Conservation (phyloP, 2,888 invertebrate genomes). For the Morinoia aosen region DNA sequence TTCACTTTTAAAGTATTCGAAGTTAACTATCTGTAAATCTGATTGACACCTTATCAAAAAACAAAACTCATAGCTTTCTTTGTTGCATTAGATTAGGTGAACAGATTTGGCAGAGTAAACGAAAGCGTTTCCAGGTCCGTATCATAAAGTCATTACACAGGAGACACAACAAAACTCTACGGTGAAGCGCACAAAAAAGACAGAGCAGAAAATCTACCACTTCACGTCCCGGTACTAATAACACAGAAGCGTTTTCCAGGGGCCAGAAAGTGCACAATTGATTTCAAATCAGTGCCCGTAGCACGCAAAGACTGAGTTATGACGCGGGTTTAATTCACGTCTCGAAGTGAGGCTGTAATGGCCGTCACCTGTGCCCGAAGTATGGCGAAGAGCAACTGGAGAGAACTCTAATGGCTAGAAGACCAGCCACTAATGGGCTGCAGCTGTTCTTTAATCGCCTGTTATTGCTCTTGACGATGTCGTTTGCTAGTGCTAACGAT, state of each 20-base stretch:
- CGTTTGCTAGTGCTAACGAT: constrained; percentile 22
- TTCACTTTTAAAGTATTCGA: too few relatives aligned
- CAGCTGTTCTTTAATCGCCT: constrained; percentile 22
- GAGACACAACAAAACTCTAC: not conserved
- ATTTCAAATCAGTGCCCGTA: not conserved
- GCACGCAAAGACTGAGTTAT: not conserved
- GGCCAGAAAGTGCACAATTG: not conserved
- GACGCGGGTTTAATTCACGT: not conserved
- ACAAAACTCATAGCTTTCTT: too few relatives aligned
- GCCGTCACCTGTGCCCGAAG: not conserved
- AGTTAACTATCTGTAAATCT: too few relatives aligned
- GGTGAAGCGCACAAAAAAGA: not conserved
- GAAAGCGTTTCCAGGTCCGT: too few relatives aligned
- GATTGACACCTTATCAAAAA: too few relatives aligned
- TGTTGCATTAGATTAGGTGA: too few relatives aligned
- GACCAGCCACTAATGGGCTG: not conserved
- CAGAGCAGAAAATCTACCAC: not conserved
- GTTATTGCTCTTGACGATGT: not conserved
- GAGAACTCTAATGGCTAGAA: constrained; percentile 13
- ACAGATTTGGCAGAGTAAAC: too few relatives aligned
- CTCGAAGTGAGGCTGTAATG: not conserved
- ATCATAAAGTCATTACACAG: too few relatives aligned
- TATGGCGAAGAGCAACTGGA: not conserved
- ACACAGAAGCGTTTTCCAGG: not conserved
- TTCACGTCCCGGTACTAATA: not conserved